A percentile compares a stretch with the other conserved stretches of the same genome.
Conservation (phyloP, 2,888 invertebrate genomes). For the Entomobrya proxima region DNA sequence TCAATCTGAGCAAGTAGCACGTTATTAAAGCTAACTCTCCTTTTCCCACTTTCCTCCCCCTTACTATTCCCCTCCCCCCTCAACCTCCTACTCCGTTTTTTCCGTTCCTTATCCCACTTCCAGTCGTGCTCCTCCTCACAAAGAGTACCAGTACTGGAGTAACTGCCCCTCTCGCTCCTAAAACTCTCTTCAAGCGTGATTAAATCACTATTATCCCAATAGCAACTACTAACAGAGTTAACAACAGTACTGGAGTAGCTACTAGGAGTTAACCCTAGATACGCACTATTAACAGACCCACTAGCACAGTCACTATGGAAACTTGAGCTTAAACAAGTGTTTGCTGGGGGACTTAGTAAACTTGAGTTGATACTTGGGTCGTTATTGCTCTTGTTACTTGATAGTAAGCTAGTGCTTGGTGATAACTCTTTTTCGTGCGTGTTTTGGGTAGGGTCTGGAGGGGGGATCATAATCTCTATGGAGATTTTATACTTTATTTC, state of each 20-base stretch:
- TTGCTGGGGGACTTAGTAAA: neutral
- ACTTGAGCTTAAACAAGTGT: neutral
- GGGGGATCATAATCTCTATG: neutral
- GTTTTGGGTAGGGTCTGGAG: neutral
- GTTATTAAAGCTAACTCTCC: neutral
- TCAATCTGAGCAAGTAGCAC: neutral
- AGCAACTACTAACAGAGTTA: constrained; percentile 43
- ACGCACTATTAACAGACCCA: constrained; percentile 53
- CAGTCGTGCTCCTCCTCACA: constrained; percentile 25
- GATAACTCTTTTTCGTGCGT: neutral
- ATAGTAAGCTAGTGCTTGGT: neutral
- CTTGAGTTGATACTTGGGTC: no score
- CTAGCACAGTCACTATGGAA: neutral
- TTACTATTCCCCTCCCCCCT: neutral
- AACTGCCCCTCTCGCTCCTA: neutral
- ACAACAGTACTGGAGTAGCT: constrained; percentile 39
- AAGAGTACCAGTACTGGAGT: neutral
- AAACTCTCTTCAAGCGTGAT: constrained; percentile 67
- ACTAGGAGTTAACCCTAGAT: constrained; percentile 32
- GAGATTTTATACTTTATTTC: no score
- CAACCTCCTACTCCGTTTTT: neutral
- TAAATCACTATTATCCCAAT: constrained; percentile 72
- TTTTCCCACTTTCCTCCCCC: neutral
- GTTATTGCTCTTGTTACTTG: no score
- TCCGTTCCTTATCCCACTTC: constrained; percentile 25